Conservation (phyloP, 1,140 invertebrate species). For the Musca domestica region DNA sequence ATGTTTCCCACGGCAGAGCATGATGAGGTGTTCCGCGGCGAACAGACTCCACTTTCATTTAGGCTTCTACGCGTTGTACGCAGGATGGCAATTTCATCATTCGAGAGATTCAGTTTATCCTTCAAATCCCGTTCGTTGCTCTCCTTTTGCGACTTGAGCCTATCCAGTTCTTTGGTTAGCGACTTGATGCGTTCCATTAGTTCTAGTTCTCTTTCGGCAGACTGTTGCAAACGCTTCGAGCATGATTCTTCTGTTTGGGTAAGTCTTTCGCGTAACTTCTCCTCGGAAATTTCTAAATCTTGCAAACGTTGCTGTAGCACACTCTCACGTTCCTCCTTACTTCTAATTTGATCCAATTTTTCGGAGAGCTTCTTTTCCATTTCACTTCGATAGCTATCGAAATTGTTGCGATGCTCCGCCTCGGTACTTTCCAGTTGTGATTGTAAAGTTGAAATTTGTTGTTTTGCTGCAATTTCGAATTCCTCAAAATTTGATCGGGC, state of each 20-base stretch:
- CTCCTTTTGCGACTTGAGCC: conserved; percentile 30
- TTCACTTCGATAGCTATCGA: conserved; percentile 39
- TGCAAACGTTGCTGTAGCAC: conserved; percentile 43
- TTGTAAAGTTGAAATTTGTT: conserved; percentile 38
- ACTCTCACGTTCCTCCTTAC: conserved; percentile 38
- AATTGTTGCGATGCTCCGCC: conserved; percentile 34
- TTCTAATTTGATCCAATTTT: conserved; percentile 34
- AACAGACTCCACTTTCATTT: conserved; percentile 21
- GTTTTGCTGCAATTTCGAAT: conserved; percentile 41
- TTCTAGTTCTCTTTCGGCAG: conserved; percentile 44
- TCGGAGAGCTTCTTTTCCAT: conserved; percentile 38
- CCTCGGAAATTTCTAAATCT: conserved; percentile 38
- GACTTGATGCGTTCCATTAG: conserved; percentile 38
- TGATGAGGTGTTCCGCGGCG: conserved; percentile 16
- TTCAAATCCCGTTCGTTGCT: conserved; percentile 41
- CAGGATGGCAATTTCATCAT: conserved; percentile 50
- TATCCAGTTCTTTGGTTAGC: conserved; percentile 41
- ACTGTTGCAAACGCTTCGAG: conserved; percentile 34
- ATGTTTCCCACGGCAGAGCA: conserved; percentile 7
- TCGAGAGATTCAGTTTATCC: conserved; percentile 41
- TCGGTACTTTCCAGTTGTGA: conserved; percentile 39
- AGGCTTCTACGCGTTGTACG: conserved; percentile 32
- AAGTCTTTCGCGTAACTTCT: conserved; percentile 43
- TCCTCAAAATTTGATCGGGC: conserved; percentile 42
- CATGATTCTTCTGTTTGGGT: conserved; percentile 35